Evolutionary conservation across 92 coral and sea anemone species (phyloP), one percentile per base, ranked within the genome.

Genomic region (Palythoa grandiflora): DNA sequence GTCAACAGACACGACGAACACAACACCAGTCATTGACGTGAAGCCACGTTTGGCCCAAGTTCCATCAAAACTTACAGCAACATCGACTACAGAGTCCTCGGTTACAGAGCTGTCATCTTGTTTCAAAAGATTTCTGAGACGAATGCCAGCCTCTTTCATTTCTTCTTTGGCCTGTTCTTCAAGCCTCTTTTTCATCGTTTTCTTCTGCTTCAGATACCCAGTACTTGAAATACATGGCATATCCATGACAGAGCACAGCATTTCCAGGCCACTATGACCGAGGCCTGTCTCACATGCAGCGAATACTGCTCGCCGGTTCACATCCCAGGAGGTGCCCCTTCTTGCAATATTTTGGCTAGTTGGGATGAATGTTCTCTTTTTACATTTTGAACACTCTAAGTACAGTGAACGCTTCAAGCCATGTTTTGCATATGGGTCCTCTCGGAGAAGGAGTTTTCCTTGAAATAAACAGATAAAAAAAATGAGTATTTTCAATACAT

Each of bases 21-120:
- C 84, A 10, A 86, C 75, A 59, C 89, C 89, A 75, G 75, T 76
- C 75, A 75, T 61, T 28, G 84, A 86, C 20, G 84, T 86, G 21
- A 86, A 86, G 14, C 89, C 89, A 35, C 84, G 73, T 57, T 86
- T 84, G 13, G 89, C 83, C 89, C 89, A 85, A 4, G 80, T 73
- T 19, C 89, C 89, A 53, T 85, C 89, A 85, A 85, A 85, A 68
- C 89, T 73, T 77, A 73, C 83, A 54, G 80, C 89, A 53, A 74
- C 40, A 35, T 85, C 83, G 50, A 74, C 65, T 9, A 48, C 60
- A 20, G 51, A 73, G 75, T 81, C 47, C 37, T 75, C 50, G 60
- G 51, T 60, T 59, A 75, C 73, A 60, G 36, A 60, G 73, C 53
- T 51, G 50, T 85, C 68, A 36, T 85, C 83, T 37, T 35, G 19